Percentiles rank a stretch among this genome's conserved stretches.
Conservation (phyloP, 1,140 invertebrate genomes). For the Anastrepha obliqua region DNA sequence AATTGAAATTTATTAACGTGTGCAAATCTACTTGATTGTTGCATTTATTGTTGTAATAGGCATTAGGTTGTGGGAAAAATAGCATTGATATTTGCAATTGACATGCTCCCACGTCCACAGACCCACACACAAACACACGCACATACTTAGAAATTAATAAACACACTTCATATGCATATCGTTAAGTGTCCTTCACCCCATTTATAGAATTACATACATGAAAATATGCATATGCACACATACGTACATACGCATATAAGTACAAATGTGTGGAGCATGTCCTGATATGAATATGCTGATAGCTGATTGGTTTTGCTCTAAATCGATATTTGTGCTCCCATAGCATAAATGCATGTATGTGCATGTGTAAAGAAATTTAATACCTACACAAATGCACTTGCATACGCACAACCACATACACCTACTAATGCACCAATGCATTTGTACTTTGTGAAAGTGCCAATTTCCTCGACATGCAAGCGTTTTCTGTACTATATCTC, state of each 20-base stretch:
- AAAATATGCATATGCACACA: neutral
- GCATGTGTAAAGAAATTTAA: neutral
- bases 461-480: constrained; percentile 3
- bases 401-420: neutral
- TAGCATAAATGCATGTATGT: neutral
- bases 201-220: neutral
- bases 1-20: constrained; percentile 43
- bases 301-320: neutral
- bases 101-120: neutral
- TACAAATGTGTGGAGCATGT: neutral
- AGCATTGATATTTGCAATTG: constrained; percentile 31
- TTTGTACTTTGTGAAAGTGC: neutral
- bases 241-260: neutral
- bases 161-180: constrained; percentile 16
- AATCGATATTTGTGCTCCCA: neutral
- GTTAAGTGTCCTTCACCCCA: constrained; percentile 39
- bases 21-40: constrained; percentile 6
- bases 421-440: neutral
- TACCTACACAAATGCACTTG: neutral
- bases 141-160: neutral
- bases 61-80: neutral
- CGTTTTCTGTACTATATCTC: neutral
- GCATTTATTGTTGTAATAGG: constrained; percentile 4
- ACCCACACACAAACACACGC: neutral
- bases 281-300: neutral